A percentile compares a stretch with the other conserved stretches of the same genome.
These are phyloP conservation scores for Andinoacara biseriatus DNA, from an alignment of 2,113 vertebrate species.

Conservation along the genomic window DNA sequence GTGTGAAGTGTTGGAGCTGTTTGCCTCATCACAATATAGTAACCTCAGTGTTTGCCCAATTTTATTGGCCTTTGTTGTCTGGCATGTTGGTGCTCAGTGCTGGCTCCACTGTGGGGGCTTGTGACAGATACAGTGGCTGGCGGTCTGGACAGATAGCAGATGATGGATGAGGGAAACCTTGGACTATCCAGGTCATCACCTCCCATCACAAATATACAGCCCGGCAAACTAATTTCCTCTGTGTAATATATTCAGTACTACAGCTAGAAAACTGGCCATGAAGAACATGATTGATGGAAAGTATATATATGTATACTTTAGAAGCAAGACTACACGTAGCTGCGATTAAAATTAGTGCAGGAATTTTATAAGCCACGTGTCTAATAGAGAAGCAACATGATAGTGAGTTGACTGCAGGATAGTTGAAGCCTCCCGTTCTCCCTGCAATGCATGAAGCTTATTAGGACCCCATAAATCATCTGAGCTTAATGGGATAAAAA, in stretches of 20 bases:
- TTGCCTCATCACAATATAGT: not conserved
- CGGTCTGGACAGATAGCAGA: conserved; percentile 47
- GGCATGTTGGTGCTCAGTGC: conserved; percentile 1
- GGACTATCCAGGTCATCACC: conserved; percentile 65
- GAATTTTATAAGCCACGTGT: not conserved
- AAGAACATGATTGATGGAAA: not conserved
- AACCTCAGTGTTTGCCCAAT: not conserved
- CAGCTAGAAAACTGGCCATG: not conserved
- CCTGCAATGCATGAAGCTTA: not conserved
- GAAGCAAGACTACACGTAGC: not conserved
- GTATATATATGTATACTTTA: too few species aligned
- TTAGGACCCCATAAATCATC: not conserved
- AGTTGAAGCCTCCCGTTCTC: not conserved
- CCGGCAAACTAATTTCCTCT: conserved; percentile 32
- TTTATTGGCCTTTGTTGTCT: conserved; percentile 35
- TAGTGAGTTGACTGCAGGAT: not conserved
- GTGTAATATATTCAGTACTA: not conserved
- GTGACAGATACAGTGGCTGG: conserved; percentile 64
- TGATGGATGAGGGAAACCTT: conserved; percentile 75
- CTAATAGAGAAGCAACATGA: not conserved
- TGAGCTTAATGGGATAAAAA: not conserved
- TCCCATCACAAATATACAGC: conserved; percentile 38
- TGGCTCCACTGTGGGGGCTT: conserved; percentile 7
- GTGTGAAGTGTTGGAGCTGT: not conserved
- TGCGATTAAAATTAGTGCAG: not conserved